Percentiles rank a stretch among this genome's conserved stretches.
Evolutionary conservation across 2,113 vertebrate species (phyloP).

Genomic region (Trematomus loennbergii): DNA sequence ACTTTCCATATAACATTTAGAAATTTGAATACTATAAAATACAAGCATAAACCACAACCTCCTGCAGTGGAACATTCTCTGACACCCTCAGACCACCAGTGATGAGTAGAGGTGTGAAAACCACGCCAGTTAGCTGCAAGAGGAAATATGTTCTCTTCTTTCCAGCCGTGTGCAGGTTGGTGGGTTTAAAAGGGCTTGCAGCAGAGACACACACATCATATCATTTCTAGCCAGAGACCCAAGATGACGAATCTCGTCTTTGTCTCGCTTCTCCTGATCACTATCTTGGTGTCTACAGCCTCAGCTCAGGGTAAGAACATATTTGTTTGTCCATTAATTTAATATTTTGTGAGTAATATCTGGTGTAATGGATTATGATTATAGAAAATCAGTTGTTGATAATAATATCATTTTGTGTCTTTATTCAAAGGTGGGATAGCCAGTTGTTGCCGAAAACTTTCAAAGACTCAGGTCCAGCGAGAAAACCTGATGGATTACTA

Average conservation of each 20-base stretch:
- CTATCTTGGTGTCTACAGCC: conserved; percentile 24
- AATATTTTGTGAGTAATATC: not conserved
- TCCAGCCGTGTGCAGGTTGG: conserved; percentile 40
- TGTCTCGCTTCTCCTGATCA: conserved; percentile 35
- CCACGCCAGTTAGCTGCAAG: conserved; percentile 13
- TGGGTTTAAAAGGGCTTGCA: conserved; percentile 31
- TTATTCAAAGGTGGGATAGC: conserved; percentile 47
- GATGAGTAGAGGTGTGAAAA: conserved; percentile 7
- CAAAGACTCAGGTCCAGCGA: conserved; percentile 4
- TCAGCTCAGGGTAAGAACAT: conserved; percentile 59
- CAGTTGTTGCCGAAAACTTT: conserved; percentile 56
- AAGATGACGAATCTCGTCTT: conserved; percentile 42
- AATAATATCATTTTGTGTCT: not conserved
- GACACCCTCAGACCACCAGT: conserved; percentile 52
- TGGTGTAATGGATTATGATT: not conserved
- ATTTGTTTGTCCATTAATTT: not conserved
- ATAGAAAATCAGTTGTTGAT: not conserved
- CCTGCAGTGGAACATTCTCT: conserved; percentile 39
- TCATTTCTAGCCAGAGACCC: not conserved
- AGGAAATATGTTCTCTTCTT: conserved; percentile 60
- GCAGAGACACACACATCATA: conserved; percentile 5
- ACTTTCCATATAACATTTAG: not conserved
- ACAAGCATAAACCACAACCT: conserved; percentile 13
- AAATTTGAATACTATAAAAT: not conserved
- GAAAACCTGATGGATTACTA: conserved; percentile 42